Evolutionary conservation across 2,888 invertebrate genomes (phyloP).

Genomic region (Petrophora chlorosata): DNA sequence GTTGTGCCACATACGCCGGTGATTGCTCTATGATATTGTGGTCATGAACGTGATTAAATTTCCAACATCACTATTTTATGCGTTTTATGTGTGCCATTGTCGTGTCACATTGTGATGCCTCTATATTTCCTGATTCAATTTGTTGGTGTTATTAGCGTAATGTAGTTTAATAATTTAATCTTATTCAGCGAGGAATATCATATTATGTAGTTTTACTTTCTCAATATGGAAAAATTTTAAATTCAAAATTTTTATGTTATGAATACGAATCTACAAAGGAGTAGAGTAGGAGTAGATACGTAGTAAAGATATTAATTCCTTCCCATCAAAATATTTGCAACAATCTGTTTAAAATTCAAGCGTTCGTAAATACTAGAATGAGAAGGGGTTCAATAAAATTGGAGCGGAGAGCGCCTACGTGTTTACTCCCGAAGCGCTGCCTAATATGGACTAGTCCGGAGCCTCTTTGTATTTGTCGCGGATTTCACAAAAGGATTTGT

Average conservation of each 20-base stretch:
- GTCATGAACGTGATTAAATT: slow-evolving; percentile 64
- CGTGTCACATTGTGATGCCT: slow-evolving; percentile 35
- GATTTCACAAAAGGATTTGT: slow-evolving; percentile 75
- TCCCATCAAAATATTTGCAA: too few relatives aligned
- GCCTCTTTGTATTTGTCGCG: slow-evolving; percentile 66
- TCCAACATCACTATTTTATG: slow-evolving; percentile 54
- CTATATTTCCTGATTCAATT: slow-evolving; percentile 24
- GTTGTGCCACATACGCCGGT: slow-evolving; percentile 49
- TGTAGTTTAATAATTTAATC: slow-evolving; percentile 1
- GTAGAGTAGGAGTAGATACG: too few relatives aligned
- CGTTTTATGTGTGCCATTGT: slow-evolving; percentile 34
- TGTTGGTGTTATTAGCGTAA: slow-evolving; percentile 11
- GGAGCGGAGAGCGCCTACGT: slow-evolving; percentile 17
- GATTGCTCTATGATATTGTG: slow-evolving; percentile 56
- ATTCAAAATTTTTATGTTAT: too few relatives aligned
- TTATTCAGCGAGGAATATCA: slow-evolving; percentile 3
- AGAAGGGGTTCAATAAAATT: slow-evolving; percentile 14
- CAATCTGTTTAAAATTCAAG: neutral
- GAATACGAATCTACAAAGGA: too few relatives aligned
- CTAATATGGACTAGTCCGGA: slow-evolving; percentile 39
- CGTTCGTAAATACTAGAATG: neutral
- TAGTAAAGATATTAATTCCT: too few relatives aligned
- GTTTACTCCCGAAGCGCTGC: slow-evolving; percentile 22
- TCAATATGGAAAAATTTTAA: too few relatives aligned
- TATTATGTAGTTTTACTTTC: too few relatives aligned